phyloP scores from a whole-genome alignment of 2,888 invertebrate species.

The Nasonia oneida region DNA sequence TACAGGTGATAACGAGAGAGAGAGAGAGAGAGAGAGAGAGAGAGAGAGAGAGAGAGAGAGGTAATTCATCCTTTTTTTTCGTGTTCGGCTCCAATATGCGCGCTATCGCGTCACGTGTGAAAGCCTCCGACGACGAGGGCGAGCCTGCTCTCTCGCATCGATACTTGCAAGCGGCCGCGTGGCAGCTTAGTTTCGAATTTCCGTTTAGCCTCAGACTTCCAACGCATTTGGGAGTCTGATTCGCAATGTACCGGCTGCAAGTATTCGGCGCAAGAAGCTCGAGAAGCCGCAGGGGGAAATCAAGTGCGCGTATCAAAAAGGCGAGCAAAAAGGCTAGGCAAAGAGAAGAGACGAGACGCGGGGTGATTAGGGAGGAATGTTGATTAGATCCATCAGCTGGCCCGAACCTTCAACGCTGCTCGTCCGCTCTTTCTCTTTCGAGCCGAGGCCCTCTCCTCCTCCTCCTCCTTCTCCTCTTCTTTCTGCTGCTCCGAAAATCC shows the following conservation, averaged over 20 bases:
- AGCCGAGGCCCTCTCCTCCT: background rate
- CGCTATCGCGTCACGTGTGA: constrained; percentile 56
- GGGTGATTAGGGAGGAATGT: constrained; percentile 79
- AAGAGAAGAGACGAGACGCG: constrained; percentile 65
- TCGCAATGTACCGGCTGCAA: background rate
- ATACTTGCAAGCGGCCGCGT: background rate
- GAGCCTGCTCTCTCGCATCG: background rate
- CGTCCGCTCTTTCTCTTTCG: constrained; percentile 41
- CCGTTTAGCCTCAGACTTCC: background rate
- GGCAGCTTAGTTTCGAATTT: background rate
- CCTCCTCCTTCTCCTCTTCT: background rate
- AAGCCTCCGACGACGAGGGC: constrained; percentile 19
- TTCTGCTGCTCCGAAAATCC: constrained; percentile 65
- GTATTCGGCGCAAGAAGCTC: constrained; percentile 6
- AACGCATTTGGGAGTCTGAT: constrained; percentile 32
- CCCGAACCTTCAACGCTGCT: constrained; percentile 60
- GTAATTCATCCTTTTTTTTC: constrained; percentile 45
- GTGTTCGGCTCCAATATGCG: constrained; percentile 21
- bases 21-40: constrained; percentile 16
- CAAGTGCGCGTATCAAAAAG: constrained; percentile 55
- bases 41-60: too few species aligned
- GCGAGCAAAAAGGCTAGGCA: constrained; percentile 51
- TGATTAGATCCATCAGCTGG: constrained; percentile 79
- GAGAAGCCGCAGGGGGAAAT: constrained; percentile 58
- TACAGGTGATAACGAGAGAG: constrained; percentile 45